Percentiles rank a stretch among this genome's conserved stretches.
These are phyloP conservation scores for Drosophila sp. DNA, from an alignment of 1,140 invertebrate species.

Conservation along the genomic window DNA sequence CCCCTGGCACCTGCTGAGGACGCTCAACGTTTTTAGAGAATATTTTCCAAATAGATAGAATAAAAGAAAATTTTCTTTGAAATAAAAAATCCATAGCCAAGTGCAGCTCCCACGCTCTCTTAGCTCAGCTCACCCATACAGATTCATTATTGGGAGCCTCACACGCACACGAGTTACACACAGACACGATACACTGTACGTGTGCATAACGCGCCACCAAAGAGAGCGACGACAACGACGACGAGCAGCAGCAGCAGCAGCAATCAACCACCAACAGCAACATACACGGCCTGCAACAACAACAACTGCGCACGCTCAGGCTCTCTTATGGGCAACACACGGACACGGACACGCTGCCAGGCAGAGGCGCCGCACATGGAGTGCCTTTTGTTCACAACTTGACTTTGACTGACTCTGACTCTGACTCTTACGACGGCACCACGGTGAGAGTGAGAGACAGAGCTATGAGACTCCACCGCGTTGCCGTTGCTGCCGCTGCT, in stretches of 20 bases:
- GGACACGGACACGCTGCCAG: conserved; percentile 39
- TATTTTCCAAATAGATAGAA: background rate
- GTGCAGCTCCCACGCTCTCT: conserved; percentile 32
- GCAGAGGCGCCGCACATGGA: conserved; percentile 39
- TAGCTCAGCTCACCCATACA: conserved; percentile 15
- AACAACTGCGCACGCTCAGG: conserved; percentile 37
- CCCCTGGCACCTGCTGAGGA: conserved; percentile 53
- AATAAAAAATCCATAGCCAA: background rate
- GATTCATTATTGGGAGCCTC: conserved; percentile 19
- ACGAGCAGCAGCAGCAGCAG: conserved; percentile 15
- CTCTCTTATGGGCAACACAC: conserved; percentile 43
- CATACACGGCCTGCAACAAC: conserved; percentile 18
- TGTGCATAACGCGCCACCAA: conserved; percentile 70
- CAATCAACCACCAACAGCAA: conserved; percentile 34
- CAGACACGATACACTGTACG: conserved; percentile 55
- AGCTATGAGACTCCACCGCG: conserved; percentile 53
- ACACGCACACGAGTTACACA: conserved; percentile 47
- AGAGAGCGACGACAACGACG: conserved; percentile 45
- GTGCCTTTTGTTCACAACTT: conserved; percentile 67
- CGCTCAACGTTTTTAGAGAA: conserved; percentile 27
- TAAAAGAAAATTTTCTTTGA: background rate
- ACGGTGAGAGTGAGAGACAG: conserved; percentile 52
- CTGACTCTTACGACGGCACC: conserved; percentile 5
- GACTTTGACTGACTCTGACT: conserved; percentile 55
- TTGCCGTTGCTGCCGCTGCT: conserved; percentile 38